A percentile compares a stretch with the other conserved stretches of the same genome.
Conservation (phyloP, 2,888 invertebrate species). For the Phalera bucephala region DNA sequence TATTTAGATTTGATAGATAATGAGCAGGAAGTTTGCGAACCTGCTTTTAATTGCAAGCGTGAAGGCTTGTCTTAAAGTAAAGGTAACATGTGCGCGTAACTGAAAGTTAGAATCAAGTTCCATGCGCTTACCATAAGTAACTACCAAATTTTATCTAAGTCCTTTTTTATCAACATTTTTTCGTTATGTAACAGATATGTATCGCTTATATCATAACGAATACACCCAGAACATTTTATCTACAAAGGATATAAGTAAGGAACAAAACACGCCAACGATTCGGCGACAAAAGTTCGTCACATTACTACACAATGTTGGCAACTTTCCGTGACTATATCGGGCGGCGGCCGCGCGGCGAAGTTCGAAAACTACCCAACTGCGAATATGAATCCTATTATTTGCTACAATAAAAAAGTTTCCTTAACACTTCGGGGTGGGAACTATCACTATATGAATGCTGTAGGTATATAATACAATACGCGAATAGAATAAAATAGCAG, state of each 20-base stretch:
- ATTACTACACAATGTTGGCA: slow-evolving; percentile 38
- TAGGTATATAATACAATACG: slow-evolving; percentile 4
- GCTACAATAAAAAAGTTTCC: slow-evolving; percentile 62
- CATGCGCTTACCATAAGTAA: background rate
- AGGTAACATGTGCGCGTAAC: no score
- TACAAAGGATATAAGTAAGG: slow-evolving; percentile 22
- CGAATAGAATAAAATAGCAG: slow-evolving; percentile 9
- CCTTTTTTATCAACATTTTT: slow-evolving; percentile 25
- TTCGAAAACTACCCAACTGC: slow-evolving; percentile 51
- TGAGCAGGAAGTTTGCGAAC: background rate
- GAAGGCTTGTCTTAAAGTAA: no score
- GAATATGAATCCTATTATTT: slow-evolving; percentile 69
- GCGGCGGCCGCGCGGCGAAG: slow-evolving; percentile 34
- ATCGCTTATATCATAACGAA: slow-evolving; percentile 15
- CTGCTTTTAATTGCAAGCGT: background rate
- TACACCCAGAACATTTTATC: slow-evolving; percentile 23
- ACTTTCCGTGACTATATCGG: slow-evolving; percentile 37
- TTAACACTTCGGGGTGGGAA: slow-evolving; percentile 31
- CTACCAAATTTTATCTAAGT: no score
- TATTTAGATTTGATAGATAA: slow-evolving; percentile 2
- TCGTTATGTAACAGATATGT: slow-evolving; percentile 20
- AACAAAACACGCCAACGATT: slow-evolving; percentile 24
- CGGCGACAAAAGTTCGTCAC: slow-evolving; percentile 23
- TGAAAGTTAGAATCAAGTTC: background rate
- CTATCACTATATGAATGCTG: slow-evolving; percentile 2